Evolutionary conservation across 2,888 invertebrate genomes (phyloP), one percentile per base, ranked within the genome.

Genomic region (Nemurella pictetii): DNA sequence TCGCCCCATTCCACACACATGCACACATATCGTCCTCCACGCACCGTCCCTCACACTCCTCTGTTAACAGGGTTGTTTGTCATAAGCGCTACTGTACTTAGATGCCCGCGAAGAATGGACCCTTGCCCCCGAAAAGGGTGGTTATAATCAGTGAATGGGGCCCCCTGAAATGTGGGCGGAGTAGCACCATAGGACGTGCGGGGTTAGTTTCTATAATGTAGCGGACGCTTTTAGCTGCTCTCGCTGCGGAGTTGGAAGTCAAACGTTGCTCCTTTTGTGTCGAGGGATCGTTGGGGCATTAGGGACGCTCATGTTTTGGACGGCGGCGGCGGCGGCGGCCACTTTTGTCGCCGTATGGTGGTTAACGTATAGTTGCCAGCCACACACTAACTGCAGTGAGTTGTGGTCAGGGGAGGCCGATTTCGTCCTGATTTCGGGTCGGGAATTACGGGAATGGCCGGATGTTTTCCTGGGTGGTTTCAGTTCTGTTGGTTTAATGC

Each of bases 11-110:
- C 72, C 83, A 83, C 73, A 27, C 30, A 73, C 30, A 73, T 72
- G 25, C 25, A 74, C n/a, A 74, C 28, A 74, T 83, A 74, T 32
- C 73, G 83, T 28, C 30, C 25, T 27, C n/a, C 72, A 82, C 27
- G 83, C 35, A 82, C 26, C 30, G 75, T 74, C 75, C 30, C 77
- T 82, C 36, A 82, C 36, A 82, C 9, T 7, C 82, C 36, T 82
- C 82, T 72, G 77, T 83, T 83, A 77, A 77, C 75, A 83, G 75
- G 83, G 83, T 83, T 83, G 83, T 83, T 83, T 83, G 83, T 74
- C 83, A 74, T 75, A 83, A 83, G 35, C 35, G 77, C 83, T 83
- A n/a, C 75, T 20, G 20, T 55, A 55, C 55, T 55, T 55, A 55
- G 9, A 55, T 55, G 55, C 55, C 55, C 9, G 15, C 55, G 20